Base-by-base conservation (phyloP, 2,888 invertebrate species). In the Scaptomyza polygonia region DNA sequence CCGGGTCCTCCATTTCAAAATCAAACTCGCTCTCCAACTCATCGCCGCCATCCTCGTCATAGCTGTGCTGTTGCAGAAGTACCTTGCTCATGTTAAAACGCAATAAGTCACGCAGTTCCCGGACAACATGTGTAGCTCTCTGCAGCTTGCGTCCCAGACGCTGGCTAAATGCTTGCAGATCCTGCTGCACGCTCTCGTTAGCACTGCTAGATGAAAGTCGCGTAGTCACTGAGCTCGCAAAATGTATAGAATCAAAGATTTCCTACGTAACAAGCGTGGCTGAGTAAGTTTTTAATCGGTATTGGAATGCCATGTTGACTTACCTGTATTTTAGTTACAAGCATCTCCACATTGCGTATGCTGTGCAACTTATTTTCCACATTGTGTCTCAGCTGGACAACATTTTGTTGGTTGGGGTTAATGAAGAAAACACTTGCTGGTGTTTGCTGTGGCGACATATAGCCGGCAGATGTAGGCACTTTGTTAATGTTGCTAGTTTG, bases 171-270 rank as follows among this genome's bases (percentile, higher is more conserved):
- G 78, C 67, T 30, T 80, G 76, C 59, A 90, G 72, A 56, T 89
- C 87, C 45, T 89, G 78, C 68, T 83, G 79, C 59, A 88, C 44
- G 16, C 59, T 67, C 7, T 51, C 66, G 16, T 68, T 77, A 5
- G 51, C 77, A 16, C 62, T 79, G 25, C 18, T 48, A 3, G 65
- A 7, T 1, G 70, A 48, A 36, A 64, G 44, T 2, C 80, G 67
- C 5, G 70, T 44, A 9, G 66, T 48, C 0, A 63, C 42, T 0
- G 70, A 63, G 25, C 78, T 78, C 5, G 78, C 81, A 27, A 90
- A 89, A 51, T 91, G 89, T 77, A 91, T 87, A 0, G 91, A 89
- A 64, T 92, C 92, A 40, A 91, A 91, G 61, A 91, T 90, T 88
- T 91, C 91, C 91, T 91, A 53, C 0, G 77, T 16, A 72, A 8